Conservation (phyloP, 2,113 vertebrate genomes). For the Prolemur simus region DNA sequence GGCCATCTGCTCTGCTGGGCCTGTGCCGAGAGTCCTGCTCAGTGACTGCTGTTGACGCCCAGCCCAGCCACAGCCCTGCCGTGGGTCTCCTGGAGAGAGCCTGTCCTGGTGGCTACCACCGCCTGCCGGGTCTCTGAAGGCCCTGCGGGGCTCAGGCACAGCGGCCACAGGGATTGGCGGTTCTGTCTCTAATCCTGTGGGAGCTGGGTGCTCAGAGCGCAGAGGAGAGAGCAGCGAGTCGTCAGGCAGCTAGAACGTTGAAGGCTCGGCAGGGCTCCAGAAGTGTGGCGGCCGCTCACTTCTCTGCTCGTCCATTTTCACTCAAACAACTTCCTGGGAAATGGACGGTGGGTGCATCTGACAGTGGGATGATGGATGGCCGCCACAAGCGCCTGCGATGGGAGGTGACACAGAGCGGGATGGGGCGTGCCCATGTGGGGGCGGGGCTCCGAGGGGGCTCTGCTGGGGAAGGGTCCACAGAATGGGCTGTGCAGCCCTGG, state of each 20-base stretch:
- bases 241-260: not conserved
- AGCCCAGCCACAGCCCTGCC: not conserved
- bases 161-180: not conserved
- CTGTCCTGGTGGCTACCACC: accelerated
- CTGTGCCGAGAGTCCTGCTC: not conserved
- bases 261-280: not conserved
- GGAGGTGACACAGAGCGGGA: no score
- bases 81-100: not conserved
- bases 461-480: not conserved
- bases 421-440: not conserved
- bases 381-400: not conserved
- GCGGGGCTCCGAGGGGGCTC: no score
- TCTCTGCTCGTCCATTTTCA: constrained; percentile 36
- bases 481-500: not conserved
- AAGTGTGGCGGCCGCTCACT: constrained; percentile 33
- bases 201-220: not conserved
- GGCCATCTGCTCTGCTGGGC: no score
- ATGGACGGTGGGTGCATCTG: constrained; percentile 32
- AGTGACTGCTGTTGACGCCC: not conserved
- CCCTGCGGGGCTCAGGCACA: not conserved
- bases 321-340: constrained; percentile 61
- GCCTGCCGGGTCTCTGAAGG: not conserved
- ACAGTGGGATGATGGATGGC: constrained; percentile 55
- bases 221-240: not conserved
- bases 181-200: not conserved